Conservation (phyloP, 2,113 vertebrate genomes). For the Mionectes macconnelli region DNA sequence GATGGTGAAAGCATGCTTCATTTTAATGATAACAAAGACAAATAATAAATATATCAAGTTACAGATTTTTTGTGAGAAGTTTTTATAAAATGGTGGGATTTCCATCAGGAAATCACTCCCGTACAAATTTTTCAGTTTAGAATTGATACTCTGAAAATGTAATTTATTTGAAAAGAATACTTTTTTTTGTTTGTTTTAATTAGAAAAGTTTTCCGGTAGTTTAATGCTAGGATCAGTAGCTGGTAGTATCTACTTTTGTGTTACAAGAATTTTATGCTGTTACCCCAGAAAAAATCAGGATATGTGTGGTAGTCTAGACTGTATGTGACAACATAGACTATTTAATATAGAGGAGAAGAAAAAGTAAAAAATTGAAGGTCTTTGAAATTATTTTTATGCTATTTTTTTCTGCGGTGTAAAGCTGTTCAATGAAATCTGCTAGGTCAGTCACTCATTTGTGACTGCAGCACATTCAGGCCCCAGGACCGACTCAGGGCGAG, state of each 20-base stretch:
- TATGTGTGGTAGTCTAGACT: not conserved
- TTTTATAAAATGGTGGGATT: not conserved
- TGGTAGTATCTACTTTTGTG: not conserved
- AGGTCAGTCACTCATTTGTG: not conserved
- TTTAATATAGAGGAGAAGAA: not conserved
- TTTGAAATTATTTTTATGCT: not conserved
- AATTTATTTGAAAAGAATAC: not conserved
- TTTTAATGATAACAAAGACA: not conserved
- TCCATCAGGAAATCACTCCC: not conserved
- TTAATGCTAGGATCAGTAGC: not conserved
- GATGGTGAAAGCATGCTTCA: not conserved
- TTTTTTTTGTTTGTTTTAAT: not conserved
- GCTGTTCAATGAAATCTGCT: not conserved
- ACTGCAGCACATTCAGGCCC: not conserved
- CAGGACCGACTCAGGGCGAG: not conserved
- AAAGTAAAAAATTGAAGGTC: not conserved
- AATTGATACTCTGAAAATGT: not conserved
- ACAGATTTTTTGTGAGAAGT: not conserved
- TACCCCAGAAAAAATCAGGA: not conserved
- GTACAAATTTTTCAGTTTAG: not conserved
- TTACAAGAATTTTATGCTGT: not conserved
- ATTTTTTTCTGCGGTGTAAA: not conserved
- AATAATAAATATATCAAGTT: not conserved
- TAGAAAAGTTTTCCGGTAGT: not conserved
- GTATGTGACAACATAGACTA: not conserved